Percentiles rank a stretch among this genome's conserved stretches.
phyloP scores from a whole-genome alignment of 2,888 invertebrate species.

The Glaucopsyche alexis region DNA sequence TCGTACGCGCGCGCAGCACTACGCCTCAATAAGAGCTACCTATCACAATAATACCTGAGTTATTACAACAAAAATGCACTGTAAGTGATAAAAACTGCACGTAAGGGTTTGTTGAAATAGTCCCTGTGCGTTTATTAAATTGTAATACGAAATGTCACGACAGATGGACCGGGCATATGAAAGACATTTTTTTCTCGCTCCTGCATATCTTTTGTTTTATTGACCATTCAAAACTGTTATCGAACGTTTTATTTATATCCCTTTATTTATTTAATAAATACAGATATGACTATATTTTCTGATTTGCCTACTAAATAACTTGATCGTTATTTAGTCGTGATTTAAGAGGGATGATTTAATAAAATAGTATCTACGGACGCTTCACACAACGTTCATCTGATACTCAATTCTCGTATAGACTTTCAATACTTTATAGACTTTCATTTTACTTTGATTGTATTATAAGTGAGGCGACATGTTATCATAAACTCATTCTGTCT shows the following conservation, averaged over 20 bases:
- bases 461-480: too few species aligned
- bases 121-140: conserved; percentile 30
- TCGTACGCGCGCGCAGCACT: not conserved
- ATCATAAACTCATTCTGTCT: too few species aligned
- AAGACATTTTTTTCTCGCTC: not conserved
- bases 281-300: too few species aligned
- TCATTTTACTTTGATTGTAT: too few species aligned
- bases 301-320: too few species aligned
- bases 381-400: too few species aligned
- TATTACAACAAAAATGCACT: conserved; percentile 18
- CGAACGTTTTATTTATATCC: not conserved
- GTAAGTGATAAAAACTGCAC: not conserved
- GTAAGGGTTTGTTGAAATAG: not conserved
- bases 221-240: not conserved
- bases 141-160: conserved; percentile 38
- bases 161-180: conserved; percentile 33
- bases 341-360: too few species aligned
- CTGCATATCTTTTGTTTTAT: not conserved
- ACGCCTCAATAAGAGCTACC: not conserved
- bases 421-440: too few species aligned
- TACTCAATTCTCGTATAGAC: too few species aligned
- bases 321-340: too few species aligned
- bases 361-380: too few species aligned
- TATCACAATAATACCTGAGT: not conserved
- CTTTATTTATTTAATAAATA: not conserved